These are phyloP conservation scores for Dendrolimus punctatus DNA, from an alignment of 1,140 invertebrate genomes.

Conservation along the genomic window DNA sequence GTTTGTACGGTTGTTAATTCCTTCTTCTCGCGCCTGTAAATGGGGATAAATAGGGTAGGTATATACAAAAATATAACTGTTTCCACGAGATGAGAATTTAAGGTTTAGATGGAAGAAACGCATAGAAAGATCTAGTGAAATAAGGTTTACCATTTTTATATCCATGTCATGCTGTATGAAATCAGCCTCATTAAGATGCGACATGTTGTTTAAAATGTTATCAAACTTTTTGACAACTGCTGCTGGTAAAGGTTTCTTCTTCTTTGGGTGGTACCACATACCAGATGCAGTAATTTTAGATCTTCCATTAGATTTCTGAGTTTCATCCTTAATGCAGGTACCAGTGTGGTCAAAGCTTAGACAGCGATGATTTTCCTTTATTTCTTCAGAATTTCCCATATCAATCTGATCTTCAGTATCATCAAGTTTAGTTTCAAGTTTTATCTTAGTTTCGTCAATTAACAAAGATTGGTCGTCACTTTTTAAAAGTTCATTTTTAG, in stretches of 20 bases:
- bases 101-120: neutral
- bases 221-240: constrained; percentile 59
- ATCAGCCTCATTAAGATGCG: constrained; percentile 44
- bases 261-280: constrained; percentile 64
- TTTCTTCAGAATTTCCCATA: constrained; percentile 22
- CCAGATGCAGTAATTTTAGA: constrained; percentile 43
- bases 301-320: constrained; percentile 39
- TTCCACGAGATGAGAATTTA: too few species aligned
- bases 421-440: constrained; percentile 23
- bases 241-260: constrained; percentile 56
- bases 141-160: constrained; percentile 51
- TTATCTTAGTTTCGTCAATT: constrained; percentile 28
- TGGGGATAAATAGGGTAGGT: too few species aligned
- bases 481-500: constrained; percentile 24
- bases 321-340: constrained; percentile 50
- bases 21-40: neutral
- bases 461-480: constrained; percentile 24
- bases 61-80: too few species aligned
- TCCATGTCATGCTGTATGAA: constrained; percentile 65
- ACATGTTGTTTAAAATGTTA: constrained; percentile 26
- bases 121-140: constrained; percentile 1
- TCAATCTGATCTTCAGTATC: constrained; percentile 31
- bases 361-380: constrained; percentile 36
- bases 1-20: too few species aligned
- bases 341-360: constrained; percentile 58